Evolutionary conservation across 2,797 vertebrate genomes (phyloP), one percentile per base, ranked within the genome.

Genomic region (Cheirogaleus major): DNA sequence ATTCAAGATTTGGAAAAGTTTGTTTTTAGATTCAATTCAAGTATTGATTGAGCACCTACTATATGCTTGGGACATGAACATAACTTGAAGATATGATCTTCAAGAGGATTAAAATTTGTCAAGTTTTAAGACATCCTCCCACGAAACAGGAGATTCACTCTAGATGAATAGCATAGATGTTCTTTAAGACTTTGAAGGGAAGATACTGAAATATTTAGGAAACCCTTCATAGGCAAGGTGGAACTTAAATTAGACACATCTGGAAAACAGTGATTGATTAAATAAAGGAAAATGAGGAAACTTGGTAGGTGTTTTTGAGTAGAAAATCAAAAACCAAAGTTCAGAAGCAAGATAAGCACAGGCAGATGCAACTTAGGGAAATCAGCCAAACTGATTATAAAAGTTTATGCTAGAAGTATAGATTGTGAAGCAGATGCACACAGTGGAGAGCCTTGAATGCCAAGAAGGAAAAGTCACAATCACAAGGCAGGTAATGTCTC

Each of bases 1-100:
- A 10, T 79, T 82, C 30, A 79, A 10, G 15, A 41, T 78, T 93
- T 52, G 41, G 27, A 88, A 92, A 94, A 35, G n/a, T 41, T 69
- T 84, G 10, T 87, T 96, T 91, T 84, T 73, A 89, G 80, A 89
- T 83, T 84, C 45, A 30, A 57, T 22, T 75, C 41, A 90, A 83
- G 5, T 83, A 43, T 73, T 84, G 13, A 70, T 38, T 84, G 41
- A 92, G 45, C 13, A 52, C 38, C 30, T 57, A 10, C 20, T 23
- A 41, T 18, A 4, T 85, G n/a, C 57, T 91, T 83, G 2, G 15
- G 9, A 18, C 3, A 18, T 69, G 70, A 75, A 65, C 25, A 55
- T 79, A 80, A 76, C 22, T 69, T 48, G 11, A 73, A 95, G 27
- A 59, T 48, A 35, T 52, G 18, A 75, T 69, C n/a, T 70, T 93